These are phyloP conservation scores for Synchiropus splendidus DNA, from an alignment of 2,113 vertebrate genomes.

Conservation along the genomic window DNA sequence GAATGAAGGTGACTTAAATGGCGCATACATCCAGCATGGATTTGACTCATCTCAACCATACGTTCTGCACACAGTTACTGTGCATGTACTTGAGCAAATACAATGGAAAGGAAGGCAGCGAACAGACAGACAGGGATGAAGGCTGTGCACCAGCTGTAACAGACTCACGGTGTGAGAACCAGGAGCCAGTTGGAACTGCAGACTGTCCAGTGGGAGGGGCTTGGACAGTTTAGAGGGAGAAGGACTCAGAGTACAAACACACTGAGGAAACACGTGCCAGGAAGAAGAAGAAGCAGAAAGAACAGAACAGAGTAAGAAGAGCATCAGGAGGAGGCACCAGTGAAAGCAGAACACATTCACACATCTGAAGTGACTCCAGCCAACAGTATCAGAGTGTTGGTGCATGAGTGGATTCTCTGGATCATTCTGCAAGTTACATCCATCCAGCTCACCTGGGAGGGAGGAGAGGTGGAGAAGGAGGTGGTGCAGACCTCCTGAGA, in stretches of 20 bases:
- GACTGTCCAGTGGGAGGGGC: slow-evolving; percentile 56
- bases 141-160: slow-evolving; percentile 11
- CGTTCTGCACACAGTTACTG: too few species aligned
- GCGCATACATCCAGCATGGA: too few species aligned
- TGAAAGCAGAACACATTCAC: slow-evolving; percentile 14
- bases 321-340: slow-evolving; percentile 25
- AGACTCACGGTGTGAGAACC: slow-evolving; percentile 63
- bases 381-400: neutral
- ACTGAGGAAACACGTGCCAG: slow-evolving; percentile 36
- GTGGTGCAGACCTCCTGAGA: slow-evolving; percentile 97
- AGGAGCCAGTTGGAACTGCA: slow-evolving; percentile 51
- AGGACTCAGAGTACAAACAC: slow-evolving; percentile 56
- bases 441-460: slow-evolving; percentile 91
- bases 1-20: neutral
- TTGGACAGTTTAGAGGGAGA: slow-evolving; percentile 59
- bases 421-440: too few species aligned
- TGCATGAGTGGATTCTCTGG: neutral
- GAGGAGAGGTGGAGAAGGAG: slow-evolving; percentile 96
- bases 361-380: neutral
- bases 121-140: neutral
- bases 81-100: too few species aligned
- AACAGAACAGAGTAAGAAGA: slow-evolving; percentile 26
- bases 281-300: slow-evolving; percentile 19
- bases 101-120: neutral
- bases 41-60: too few species aligned